Evolutionary conservation across 2,888 invertebrate genomes (phyloP).

Genomic region (Spodoptera picta): DNA sequence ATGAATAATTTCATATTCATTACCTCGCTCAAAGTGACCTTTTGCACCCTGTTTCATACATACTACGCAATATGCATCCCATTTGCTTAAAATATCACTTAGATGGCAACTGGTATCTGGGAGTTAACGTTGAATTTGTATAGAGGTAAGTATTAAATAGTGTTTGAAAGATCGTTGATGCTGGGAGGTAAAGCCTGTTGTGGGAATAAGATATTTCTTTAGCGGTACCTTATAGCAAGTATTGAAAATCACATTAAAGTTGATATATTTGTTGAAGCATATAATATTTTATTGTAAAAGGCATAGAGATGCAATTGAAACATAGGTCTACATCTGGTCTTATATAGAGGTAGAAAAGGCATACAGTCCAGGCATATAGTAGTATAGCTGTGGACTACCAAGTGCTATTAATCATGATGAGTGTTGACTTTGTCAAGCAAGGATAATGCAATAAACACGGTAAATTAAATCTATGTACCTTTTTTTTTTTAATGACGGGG

Average conservation of each 20-base stretch:
- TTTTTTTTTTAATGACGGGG: too few relatives aligned
- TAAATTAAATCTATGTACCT: too few relatives aligned
- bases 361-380: too few relatives aligned
- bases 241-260: constrained; percentile 5
- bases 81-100: constrained; percentile 59
- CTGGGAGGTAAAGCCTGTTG: constrained; percentile 32
- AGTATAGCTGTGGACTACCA: too few relatives aligned
- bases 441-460: too few relatives aligned
- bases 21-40: constrained; percentile 56
- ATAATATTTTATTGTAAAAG: too few relatives aligned
- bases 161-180: constrained; percentile 21
- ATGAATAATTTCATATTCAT: constrained; percentile 30
- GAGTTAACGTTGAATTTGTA: constrained; percentile 21
- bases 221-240: constrained; percentile 14
- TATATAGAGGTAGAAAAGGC: too few relatives aligned
- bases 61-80: constrained; percentile 24
- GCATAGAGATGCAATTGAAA: too few relatives aligned
- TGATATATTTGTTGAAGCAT: constrained; percentile 4
- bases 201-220: constrained; percentile 14
- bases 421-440: too few relatives aligned
- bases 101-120: constrained; percentile 53
- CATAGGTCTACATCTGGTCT: too few relatives aligned
- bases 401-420: too few relatives aligned
- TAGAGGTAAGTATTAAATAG: constrained; percentile 33
- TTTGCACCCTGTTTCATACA: constrained; percentile 55